Conservation (phyloP, 1,140 invertebrate genomes). For the Pseudomyrmex cubaensis region DNA sequence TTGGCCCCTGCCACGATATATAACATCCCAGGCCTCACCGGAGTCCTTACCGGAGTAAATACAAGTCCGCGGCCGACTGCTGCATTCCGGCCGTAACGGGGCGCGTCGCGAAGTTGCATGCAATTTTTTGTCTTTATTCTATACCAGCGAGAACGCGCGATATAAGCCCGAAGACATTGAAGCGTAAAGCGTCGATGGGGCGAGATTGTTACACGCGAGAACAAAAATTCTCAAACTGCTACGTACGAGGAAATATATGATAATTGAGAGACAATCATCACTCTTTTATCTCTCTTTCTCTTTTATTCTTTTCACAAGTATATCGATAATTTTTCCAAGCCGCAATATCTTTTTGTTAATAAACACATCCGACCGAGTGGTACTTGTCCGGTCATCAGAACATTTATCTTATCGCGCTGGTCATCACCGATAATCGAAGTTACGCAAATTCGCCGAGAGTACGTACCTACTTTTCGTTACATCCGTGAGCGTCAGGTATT, state of each 20-base stretch:
- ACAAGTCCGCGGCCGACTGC: constrained; percentile 43
- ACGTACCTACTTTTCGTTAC: constrained; percentile 64
- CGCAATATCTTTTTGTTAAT: too few relatives aligned
- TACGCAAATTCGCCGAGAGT: constrained; percentile 69
- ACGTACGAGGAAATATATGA: neutral
- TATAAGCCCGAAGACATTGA: constrained; percentile 14
- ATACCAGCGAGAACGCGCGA: neutral
- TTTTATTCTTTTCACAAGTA: too few relatives aligned
- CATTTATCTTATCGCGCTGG: neutral
- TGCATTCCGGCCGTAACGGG: constrained; percentile 24
- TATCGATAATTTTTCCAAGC: too few relatives aligned
- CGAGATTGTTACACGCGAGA: constrained; percentile 1
- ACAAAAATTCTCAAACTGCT: neutral
- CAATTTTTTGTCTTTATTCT: neutral
- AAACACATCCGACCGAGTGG: too few relatives aligned
- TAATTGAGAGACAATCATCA: neutral
- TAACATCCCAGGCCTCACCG: constrained; percentile 63
- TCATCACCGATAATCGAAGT: constrained; percentile 70
- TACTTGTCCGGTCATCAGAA: too few relatives aligned
- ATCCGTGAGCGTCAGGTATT: constrained; percentile 69
- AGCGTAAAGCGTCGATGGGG: neutral
- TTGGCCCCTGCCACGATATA: constrained; percentile 75
- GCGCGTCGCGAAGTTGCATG: constrained; percentile 7
- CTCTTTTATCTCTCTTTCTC: too few relatives aligned
- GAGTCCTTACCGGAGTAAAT: constrained; percentile 55